Evolutionary conservation across 2,888 invertebrate species (phyloP).

Genomic region (Rhingia rostrata): DNA sequence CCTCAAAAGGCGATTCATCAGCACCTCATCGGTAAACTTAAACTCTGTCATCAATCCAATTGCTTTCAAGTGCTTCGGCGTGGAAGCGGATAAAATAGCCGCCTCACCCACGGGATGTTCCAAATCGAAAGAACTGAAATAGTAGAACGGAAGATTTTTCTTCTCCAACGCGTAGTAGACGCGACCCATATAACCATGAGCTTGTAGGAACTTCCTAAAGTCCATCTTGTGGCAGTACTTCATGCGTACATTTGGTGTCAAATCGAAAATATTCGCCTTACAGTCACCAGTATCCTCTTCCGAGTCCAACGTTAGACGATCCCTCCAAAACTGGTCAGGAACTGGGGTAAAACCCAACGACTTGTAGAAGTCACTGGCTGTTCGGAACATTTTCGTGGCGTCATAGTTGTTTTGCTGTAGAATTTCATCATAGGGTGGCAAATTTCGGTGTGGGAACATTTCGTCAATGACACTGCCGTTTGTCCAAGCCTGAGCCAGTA

Average conservation of each 20-base stretch:
- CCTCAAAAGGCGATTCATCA: conserved; percentile 80
- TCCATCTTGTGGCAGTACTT: conserved; percentile 81
- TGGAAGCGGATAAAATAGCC: conserved; percentile 80
- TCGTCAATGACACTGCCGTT: conserved; percentile 79
- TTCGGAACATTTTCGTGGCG: conserved; percentile 78
- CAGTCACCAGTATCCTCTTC: conserved; percentile 79
- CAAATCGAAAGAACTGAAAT: conserved; percentile 80
- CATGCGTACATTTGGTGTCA: conserved; percentile 80
- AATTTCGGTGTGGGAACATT: conserved; percentile 78
- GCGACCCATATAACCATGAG: conserved; percentile 80
- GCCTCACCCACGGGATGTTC: conserved; percentile 81
- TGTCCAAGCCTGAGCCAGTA: conserved; percentile 80
- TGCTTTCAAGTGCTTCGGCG: conserved; percentile 79
- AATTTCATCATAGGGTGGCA: conserved; percentile 80
- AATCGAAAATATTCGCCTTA: conserved; percentile 80
- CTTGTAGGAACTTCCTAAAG: conserved; percentile 81
- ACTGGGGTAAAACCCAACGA: conserved; percentile 79
- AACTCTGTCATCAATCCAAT: conserved; percentile 78
- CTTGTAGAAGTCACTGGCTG: conserved; percentile 79
- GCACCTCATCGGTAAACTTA: conserved; percentile 77
- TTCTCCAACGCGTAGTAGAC: conserved; percentile 80
- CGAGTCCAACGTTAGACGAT: conserved; percentile 79
- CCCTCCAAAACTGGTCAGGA: conserved; percentile 77
- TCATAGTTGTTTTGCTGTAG: conserved; percentile 76
- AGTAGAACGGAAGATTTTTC: conserved; percentile 79